Evolutionary conservation across 2,113 vertebrate genomes (phyloP).

Genomic region (Trematomus loennbergii): DNA sequence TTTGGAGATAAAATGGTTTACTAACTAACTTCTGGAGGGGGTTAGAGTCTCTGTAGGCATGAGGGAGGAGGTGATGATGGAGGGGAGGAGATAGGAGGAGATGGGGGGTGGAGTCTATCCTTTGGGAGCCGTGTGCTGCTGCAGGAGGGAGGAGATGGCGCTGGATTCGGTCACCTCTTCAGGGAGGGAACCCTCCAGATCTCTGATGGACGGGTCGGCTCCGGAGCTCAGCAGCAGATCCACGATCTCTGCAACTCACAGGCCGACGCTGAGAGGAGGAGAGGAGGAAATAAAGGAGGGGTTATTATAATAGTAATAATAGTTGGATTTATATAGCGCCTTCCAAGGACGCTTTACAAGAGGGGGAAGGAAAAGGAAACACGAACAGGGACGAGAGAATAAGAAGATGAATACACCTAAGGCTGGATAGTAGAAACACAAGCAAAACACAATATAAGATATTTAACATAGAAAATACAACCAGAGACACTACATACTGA

Average conservation of each 20-base stretch:
- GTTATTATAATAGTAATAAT: too few relatives aligned
- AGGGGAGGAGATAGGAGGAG: conserved; percentile 6
- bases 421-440: too few relatives aligned
- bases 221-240: conserved; percentile 91
- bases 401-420: too few relatives aligned
- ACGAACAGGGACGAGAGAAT: too few relatives aligned
- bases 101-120: conserved; percentile 70
- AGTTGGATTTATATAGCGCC: too few relatives aligned
- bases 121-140: conserved; percentile 85
- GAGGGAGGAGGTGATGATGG: background rate
- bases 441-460: too few relatives aligned
- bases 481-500: too few relatives aligned
- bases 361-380: too few relatives aligned
- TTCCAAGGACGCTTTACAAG: too few relatives aligned
- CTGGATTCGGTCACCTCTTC: conserved; percentile 94
- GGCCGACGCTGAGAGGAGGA: conserved; percentile 86
- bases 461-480: too few relatives aligned
- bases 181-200: conserved; percentile 93
- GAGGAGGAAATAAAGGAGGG: background rate
- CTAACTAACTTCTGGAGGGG: conserved; percentile 20
- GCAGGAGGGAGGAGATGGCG: conserved; percentile 87
- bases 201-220: conserved; percentile 90
- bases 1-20: conserved; percentile 36
- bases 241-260: conserved; percentile 95
- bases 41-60: conserved; percentile 41